Conservation (phyloP, 2,797 vertebrate genomes). For the Cyclopterus lumpus region DNA sequence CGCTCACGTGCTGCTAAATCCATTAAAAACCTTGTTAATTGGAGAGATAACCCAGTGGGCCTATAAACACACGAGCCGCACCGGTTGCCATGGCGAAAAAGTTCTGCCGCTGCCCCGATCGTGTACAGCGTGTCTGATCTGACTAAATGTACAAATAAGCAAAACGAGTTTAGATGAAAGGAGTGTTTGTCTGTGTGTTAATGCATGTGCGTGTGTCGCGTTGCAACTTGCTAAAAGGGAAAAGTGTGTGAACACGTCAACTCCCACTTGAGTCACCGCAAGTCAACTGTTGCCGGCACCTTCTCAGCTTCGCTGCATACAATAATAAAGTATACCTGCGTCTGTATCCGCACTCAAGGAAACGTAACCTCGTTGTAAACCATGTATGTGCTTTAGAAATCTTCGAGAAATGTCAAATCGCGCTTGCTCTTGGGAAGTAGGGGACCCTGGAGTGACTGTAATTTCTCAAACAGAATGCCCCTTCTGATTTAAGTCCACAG, state of each 20-base stretch:
- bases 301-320: slow-evolving; percentile 55
- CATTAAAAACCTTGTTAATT: slow-evolving; percentile 80
- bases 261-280: slow-evolving; percentile 47
- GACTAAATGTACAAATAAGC: slow-evolving; percentile 27
- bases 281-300: slow-evolving; percentile 56
- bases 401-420: slow-evolving; percentile 36
- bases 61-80: slow-evolving; percentile 49
- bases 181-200: slow-evolving; percentile 10
- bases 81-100: slow-evolving; percentile 25
- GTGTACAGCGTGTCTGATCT: slow-evolving; percentile 7
- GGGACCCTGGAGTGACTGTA: slow-evolving; percentile 40
- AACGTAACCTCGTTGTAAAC: slow-evolving; percentile 38
- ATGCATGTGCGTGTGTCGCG: slow-evolving; percentile 9
- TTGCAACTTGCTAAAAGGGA: slow-evolving; percentile 45
- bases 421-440: slow-evolving; percentile 5
- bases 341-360: slow-evolving; percentile 22
- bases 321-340: slow-evolving; percentile 34
- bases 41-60: slow-evolving; percentile 59
- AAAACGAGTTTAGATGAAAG: slow-evolving; percentile 10
- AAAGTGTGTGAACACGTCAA: slow-evolving; percentile 65
- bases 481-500: slow-evolving; percentile 47
- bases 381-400: slow-evolving; percentile 24
- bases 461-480: slow-evolving; percentile 52
- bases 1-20: slow-evolving; percentile 63
- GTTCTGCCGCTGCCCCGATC: neutral